These are phyloP conservation scores for Diplodus puntazzo DNA, from an alignment of 2,797 vertebrate genomes.

Conservation along the genomic window DNA sequence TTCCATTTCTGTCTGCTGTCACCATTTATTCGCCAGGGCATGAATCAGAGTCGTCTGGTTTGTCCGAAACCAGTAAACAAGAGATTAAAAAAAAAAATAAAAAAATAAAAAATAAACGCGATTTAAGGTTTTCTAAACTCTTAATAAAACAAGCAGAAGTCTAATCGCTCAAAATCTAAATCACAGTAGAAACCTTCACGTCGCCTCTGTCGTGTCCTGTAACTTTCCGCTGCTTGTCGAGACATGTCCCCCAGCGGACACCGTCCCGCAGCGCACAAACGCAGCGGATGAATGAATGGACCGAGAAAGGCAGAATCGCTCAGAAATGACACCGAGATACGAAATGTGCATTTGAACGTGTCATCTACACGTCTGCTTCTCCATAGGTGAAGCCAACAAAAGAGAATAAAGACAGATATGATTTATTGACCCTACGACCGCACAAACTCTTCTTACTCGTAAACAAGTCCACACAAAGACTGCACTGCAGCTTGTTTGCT, in stretches of 20 bases:
- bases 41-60: constrained; percentile 17
- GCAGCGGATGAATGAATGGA: constrained; percentile 74
- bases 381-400: background rate
- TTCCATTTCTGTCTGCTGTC: constrained; percentile 20
- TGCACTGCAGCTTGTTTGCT: constrained; percentile 72
- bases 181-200: background rate
- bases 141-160: no score
- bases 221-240: constrained; percentile 74
- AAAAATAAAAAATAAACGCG: background rate
- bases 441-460: constrained; percentile 53
- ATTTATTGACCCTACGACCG: background rate
- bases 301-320: background rate
- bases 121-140: background rate
- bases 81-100: background rate
- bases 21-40: constrained; percentile 10
- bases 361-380: no score
- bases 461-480: constrained; percentile 83
- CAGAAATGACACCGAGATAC: constrained; percentile 20
- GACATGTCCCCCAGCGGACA: constrained; percentile 71
- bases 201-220: constrained; percentile 29
- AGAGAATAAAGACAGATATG: background rate
- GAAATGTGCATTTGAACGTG: background rate
- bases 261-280: constrained; percentile 52
- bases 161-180: background rate
- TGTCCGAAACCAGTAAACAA: constrained; percentile 2